These are phyloP conservation scores for Achatina immaculata DNA, from an alignment of 1,140 invertebrate species.

Conservation along the genomic window DNA sequence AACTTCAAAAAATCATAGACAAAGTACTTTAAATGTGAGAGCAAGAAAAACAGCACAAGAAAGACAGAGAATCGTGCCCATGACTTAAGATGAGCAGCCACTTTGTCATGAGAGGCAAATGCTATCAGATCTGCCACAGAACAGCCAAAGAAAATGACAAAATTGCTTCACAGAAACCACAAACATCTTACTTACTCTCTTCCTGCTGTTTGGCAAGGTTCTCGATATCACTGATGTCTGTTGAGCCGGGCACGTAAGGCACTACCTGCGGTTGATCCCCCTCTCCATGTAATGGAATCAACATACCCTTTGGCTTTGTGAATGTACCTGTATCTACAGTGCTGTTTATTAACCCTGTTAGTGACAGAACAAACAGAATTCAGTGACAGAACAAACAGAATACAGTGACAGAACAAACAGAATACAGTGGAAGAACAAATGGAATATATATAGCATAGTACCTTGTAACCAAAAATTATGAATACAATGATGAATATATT, in stretches of 20 bases:
- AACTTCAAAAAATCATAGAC: too few species aligned
- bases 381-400: too few species aligned
- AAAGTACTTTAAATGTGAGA: background rate
- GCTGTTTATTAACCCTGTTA: conserved; percentile 33
- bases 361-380: background rate
- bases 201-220: conserved; percentile 62
- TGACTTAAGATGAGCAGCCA: too few species aligned
- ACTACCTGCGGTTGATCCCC: conserved; percentile 31
- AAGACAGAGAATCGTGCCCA: too few species aligned
- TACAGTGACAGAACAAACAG: background rate
- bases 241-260: conserved; percentile 24
- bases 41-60: background rate
- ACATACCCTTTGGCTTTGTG: conserved; percentile 64
- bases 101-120: too few species aligned
- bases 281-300: conserved; percentile 28
- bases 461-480: background rate
- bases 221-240: conserved; percentile 58
- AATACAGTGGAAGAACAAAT: background rate
- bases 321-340: conserved; percentile 69
- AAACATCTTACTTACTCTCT: conserved; percentile 67
- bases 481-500: background rate
- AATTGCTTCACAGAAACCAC: too few species aligned
- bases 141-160: background rate
- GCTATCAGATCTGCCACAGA: background rate
- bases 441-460: background rate